Base-by-base conservation (phyloP, 2,888 invertebrate genomes). In the Hydropsyche betteni region DNA sequence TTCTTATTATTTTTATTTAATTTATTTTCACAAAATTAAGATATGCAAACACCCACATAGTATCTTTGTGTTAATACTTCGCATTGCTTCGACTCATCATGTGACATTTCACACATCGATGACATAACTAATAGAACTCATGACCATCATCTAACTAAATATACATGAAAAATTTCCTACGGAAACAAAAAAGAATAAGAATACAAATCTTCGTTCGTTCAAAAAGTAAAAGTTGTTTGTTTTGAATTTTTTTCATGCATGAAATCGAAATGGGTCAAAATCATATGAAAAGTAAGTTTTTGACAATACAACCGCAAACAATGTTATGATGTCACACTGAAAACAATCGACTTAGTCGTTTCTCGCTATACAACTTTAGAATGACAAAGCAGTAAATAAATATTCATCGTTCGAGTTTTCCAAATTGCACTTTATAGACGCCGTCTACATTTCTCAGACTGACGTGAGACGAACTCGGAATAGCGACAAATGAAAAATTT, bases 271-370 rank as follows among this genome's bases (percentile, higher is more conserved):
- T 58, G 58, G 58, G 58, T 58, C 58, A 58, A 58, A 58, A 58
- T 58, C 16, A 24, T 14, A 58, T 58, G 24, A 58, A 58, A 58
- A 58, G 58, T 16, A 24, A 24, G 14, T 58, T 4, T 24, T 58
- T 16, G 14, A 58, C 58, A 58, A 24, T 24, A 24, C 58, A 58
- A 58, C 8, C 16, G 58, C 16, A 8, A 16, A 58, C 58, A 58
- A 64, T 36, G 64, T 70, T 14, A 44, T 72, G 72, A 72, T 58
- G 58, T 58, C 72, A 70, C 52, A 53, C 6, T 7, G 51, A 52
- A 58, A 24, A 72, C 72, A 72, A 72, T 72, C 53, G 58, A 6
- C 52, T 38, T 33, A 24, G 55, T 70, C 44, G 33, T 14, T 1
- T 33, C 44, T 14, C 69, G 24, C 24, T 38, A 24, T 44, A 69